Conservation (phyloP, 2,797 vertebrate genomes). For the Liasis olivaceus region DNA sequence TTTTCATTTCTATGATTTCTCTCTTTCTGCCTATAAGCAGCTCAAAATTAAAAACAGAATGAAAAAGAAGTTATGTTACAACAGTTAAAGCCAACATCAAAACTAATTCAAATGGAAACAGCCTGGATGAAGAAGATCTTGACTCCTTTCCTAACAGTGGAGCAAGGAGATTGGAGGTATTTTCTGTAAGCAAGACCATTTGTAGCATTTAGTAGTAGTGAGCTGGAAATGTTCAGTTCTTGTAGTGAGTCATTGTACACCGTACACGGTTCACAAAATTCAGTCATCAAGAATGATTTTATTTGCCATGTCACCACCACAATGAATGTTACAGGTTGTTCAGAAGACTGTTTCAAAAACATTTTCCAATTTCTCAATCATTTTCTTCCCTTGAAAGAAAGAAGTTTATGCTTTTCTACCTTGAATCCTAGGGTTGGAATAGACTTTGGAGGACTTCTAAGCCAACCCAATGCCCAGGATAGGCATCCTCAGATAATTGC, state of each 20-base stretch:
- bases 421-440: neutral
- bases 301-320: neutral
- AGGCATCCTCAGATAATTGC: neutral
- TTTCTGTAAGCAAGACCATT: neutral
- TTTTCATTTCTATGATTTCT: neutral
- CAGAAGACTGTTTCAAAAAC: neutral
- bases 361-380: neutral
- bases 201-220: neutral
- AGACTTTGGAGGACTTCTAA: neutral
- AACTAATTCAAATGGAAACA: neutral
- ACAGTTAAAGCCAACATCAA: neutral
- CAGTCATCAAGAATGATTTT: neutral
- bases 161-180: neutral
- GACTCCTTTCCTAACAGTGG: neutral
- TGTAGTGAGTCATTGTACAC: neutral
- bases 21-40: neutral
- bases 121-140: neutral
- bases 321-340: neutral
- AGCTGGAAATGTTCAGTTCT: neutral
- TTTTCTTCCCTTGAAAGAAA: neutral
- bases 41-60: neutral
- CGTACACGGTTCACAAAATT: neutral
- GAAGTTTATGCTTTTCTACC: neutral
- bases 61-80: neutral
- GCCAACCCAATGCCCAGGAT: neutral